Evolutionary conservation across 2,113 vertebrate genomes (phyloP).

Genomic region (Forbesichthys papilliferus): DNA sequence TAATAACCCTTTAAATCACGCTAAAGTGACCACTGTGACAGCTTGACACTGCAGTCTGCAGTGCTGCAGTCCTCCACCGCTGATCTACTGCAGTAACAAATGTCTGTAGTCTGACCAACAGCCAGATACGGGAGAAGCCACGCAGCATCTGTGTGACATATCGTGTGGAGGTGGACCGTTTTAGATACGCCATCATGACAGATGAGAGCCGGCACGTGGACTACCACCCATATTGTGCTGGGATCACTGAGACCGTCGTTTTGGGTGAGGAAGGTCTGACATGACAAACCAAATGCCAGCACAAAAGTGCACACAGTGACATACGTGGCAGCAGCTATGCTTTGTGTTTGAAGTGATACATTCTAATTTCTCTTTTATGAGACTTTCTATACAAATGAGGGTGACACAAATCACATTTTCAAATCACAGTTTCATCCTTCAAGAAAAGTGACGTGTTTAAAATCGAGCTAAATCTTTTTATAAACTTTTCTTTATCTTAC

Average conservation of each 20-base stretch:
- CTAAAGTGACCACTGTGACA: conserved; percentile 54
- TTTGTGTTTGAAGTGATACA: too few species aligned
- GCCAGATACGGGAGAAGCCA: conserved; percentile 20
- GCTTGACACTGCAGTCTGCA: conserved; percentile 54
- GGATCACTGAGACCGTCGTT: background rate
- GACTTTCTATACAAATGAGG: too few species aligned
- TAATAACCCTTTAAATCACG: conserved; percentile 68
- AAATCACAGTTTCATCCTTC: too few species aligned
- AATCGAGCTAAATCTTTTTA: too few species aligned
- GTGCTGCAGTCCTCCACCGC: conserved; percentile 41
- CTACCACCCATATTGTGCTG: conserved; percentile 48
- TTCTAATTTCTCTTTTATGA: too few species aligned
- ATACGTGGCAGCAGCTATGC: background rate
- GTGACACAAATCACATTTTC: too few species aligned
- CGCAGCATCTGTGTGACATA: conserved; percentile 55
- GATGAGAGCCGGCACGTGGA: conserved; percentile 49
- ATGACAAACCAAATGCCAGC: too few species aligned
- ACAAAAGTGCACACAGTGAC: background rate
- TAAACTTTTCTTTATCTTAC: too few species aligned
- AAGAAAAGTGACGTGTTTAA: too few species aligned
- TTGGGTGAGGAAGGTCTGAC: too few species aligned
- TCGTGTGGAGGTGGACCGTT: conserved; percentile 46
- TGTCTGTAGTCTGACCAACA: conserved; percentile 49
- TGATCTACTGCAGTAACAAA: conserved; percentile 50
- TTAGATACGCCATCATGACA: conserved; percentile 59